Percentiles rank a stretch among this genome's conserved stretches.
Conservation (phyloP, 92 coral and sea anemone species). For the Paragorgia papillata region DNA sequence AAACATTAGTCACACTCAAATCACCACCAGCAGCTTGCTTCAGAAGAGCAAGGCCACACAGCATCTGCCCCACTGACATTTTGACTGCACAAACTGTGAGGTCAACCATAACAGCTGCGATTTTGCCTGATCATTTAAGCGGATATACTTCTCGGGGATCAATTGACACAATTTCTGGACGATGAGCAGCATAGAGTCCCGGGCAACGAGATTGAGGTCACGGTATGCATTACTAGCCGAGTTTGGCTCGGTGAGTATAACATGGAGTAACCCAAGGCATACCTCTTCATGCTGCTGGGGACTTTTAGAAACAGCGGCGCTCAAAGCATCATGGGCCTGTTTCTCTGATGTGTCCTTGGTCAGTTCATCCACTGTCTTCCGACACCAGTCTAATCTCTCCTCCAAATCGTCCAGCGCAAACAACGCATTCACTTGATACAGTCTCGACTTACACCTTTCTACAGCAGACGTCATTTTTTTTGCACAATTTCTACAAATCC, state of each 20-base stretch:
- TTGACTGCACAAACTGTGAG: conserved; percentile 75
- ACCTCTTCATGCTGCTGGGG: conserved; percentile 84
- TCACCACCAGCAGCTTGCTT: conserved; percentile 95
- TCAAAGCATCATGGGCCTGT: conserved; percentile 98
- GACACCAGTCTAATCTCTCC: conserved; percentile 92
- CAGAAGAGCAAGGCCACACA: conserved; percentile 86
- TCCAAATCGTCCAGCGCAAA: conserved; percentile 73
- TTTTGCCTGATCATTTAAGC: conserved; percentile 69
- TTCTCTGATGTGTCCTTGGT: conserved; percentile 80
- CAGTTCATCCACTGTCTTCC: conserved; percentile 60
- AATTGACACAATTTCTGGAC: conserved; percentile 70
- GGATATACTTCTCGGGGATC: conserved; percentile 82
- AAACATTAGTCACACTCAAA: conserved; percentile 72
- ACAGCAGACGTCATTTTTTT: conserved; percentile 21
- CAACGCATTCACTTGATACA: conserved; percentile 64
- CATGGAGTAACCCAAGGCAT: conserved; percentile 82
- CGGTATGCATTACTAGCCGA: conserved; percentile 86
- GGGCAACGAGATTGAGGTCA: conserved; percentile 83
- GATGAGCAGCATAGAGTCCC: conserved; percentile 82
- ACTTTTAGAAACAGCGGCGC: conserved; percentile 82
- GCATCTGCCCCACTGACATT: conserved; percentile 87
- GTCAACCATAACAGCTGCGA: conserved; percentile 93
- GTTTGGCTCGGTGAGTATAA: conserved; percentile 74
- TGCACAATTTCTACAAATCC: not conserved
- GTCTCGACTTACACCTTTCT: conserved; percentile 54